Base-by-base conservation (phyloP, 2,797 vertebrate genomes). In the Danio tinwini region DNA sequence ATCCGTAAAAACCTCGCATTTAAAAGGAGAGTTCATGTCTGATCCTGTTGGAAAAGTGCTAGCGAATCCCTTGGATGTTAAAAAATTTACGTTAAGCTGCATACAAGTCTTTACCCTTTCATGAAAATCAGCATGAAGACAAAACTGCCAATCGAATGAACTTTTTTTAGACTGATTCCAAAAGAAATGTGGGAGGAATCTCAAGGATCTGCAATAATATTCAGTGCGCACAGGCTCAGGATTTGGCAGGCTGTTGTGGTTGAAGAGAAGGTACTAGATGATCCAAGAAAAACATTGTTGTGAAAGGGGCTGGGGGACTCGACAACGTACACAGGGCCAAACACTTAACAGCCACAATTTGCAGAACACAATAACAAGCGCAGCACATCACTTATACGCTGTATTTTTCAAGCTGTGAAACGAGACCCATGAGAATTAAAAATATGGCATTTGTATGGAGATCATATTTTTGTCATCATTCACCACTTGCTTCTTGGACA, bases 141-240 rank as follows among this genome's bases (percentile, higher is more conserved):
- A 52, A 78, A 69, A 71, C 61, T 81, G 74, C 71, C 74, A 73
- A 74, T 74, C 73, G 81, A 78, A 53, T 49, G 5, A 83, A 56
- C 64, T 81, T 65, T 40, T 73, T 78, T 77, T 52, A 76, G 71
- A 78, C 75, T 62, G 74, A 83, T 74, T 83, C 5, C 5, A 52
- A 52, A 52, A 59, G 37, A 82, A 82, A 78, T 72, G 70, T 49
- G 44, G 61, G 29, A 81, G 75, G 58, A 74, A 74, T 80, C 71
- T 83, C 55, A 76, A 75, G 69, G 73, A 74, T 80, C 73, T 82
- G 68, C 49, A 70, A 68, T 52, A 67, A 84, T 74, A 80, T 80
- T 83, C 61, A n/a, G 47, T 86, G 63, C 39, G 53, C 70, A 81
- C 72, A 71, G 72, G 71, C 80, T 80, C 63, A 50, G 74, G 37